Evolutionary conservation across 2,113 vertebrate genomes (phyloP), one percentile per base, ranked within the genome.

Genomic region (Catharus minimus): DNA sequence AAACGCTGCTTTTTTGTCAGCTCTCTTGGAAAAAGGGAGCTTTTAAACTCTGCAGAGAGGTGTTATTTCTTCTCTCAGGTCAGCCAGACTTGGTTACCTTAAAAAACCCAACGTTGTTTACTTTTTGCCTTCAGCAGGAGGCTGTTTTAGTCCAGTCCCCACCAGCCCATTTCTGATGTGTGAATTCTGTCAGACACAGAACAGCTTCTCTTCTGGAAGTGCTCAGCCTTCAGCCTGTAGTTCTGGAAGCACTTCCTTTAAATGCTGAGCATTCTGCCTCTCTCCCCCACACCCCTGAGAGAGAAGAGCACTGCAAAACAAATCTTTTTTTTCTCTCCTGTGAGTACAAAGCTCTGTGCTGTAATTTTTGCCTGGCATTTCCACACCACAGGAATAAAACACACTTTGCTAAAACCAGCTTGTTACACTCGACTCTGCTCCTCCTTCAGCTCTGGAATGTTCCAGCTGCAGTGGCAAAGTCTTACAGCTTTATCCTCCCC

Each of bases 31-130:
- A 66, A 92, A 79, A 62, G 6, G 26, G 23, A 87, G 74, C 91
- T 95, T 93, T 95, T 86, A 62, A 93, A 82, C 46, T 79, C 83
- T 78, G 50, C 81, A 66, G 62, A 80, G 82, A 44, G 21, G 21
- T 30, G 58, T 79, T 78, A 64, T 73, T 94, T 78, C 74, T 89
- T 86, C 56, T 87, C 46, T 58, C 5, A 91, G 93, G 77, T 94
- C 89, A 58, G 32, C 65, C 27, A 23, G 65, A 39, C 77, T 87
- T 71, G 17, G 82, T 78, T 94, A 93, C 93, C 86, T 95, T 82
- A 72, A 64, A 65, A 79, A 92, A 86, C 66, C 72, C 77, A 27
- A 9, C 82, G 84, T 83, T 78, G 47, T 90, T 86, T 88, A 82
- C 82, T 87, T 86, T 7, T 24, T 82, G 53, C 74, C 75, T 90